These are phyloP conservation scores for Odobenus rosmarus DNA, from an alignment of 2,113 vertebrate genomes.

Conservation along the genomic window DNA sequence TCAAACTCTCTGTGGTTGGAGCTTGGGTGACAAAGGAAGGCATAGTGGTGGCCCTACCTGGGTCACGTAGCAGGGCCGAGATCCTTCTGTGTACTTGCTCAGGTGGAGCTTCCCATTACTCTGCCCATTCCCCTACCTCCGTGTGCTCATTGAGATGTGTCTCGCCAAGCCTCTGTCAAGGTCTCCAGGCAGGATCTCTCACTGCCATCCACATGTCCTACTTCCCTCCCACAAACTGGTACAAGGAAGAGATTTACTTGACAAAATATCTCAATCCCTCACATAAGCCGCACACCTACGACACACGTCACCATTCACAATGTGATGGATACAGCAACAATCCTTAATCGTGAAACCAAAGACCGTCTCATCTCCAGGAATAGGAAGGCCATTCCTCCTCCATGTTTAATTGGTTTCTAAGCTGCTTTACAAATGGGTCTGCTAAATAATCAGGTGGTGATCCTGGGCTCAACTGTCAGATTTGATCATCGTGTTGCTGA, in stretches of 20 bases:
- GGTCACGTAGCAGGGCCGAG: constrained; percentile 29
- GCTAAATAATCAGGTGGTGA: constrained; percentile 46
- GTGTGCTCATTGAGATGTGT: constrained; percentile 17
- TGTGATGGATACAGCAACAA: constrained; percentile 32
- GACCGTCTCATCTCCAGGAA: not conserved
- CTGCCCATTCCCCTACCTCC: constrained; percentile 1
- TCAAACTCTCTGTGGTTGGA: constrained; percentile 70
- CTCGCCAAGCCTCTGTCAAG: not conserved
- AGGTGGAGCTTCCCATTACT: not conserved
- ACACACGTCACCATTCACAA: constrained; percentile 48
- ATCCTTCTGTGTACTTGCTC: not conserved
- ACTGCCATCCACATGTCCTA: not conserved
- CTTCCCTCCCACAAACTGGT: constrained; percentile 40
- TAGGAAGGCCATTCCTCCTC: constrained; percentile 15
- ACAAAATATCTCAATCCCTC: constrained; percentile 43
- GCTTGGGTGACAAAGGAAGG: constrained; percentile 72
- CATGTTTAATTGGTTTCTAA: constrained; percentile 50
- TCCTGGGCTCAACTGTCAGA: constrained; percentile 39
- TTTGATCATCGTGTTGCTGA: not conserved
- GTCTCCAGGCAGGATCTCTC: constrained; percentile 22
- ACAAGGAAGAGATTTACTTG: constrained; percentile 52
- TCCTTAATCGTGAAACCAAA: constrained; percentile 8
- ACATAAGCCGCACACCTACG: not conserved
- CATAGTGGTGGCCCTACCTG: constrained; percentile 52
- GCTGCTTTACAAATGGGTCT: constrained; percentile 51